Conservation (phyloP, 1,140 invertebrate species). For the Matsumurasca onukii region DNA sequence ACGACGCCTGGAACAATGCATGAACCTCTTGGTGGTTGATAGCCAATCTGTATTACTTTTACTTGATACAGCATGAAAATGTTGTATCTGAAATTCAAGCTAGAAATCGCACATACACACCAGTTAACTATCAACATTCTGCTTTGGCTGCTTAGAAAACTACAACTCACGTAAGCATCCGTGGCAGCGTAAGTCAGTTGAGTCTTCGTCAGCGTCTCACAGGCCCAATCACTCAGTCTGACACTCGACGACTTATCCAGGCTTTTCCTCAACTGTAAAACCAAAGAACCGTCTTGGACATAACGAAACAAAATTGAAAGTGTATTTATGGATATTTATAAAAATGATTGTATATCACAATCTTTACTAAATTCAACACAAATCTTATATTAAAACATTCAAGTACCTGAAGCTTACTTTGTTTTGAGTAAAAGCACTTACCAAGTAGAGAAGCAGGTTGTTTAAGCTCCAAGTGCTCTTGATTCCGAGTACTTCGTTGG, state of each 20-base stretch:
- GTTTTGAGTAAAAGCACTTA: neutral
- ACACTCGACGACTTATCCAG: conserved; percentile 59
- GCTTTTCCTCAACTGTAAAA: conserved; percentile 50
- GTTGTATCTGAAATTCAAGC: neutral
- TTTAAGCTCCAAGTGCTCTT: neutral
- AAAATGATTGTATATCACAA: neutral
- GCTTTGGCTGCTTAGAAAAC: neutral
- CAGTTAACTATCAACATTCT: neutral
- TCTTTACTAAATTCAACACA: neutral
- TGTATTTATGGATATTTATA: neutral
- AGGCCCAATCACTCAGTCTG: conserved; percentile 62
- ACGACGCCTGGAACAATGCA: conserved; percentile 33
- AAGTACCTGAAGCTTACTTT: neutral
- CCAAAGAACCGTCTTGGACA: neutral
- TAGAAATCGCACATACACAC: neutral
- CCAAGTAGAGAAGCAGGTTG: neutral
- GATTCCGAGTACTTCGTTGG: neutral
- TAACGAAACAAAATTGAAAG: neutral
- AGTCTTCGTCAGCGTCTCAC: conserved; percentile 54
- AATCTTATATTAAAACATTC: neutral
- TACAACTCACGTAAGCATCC: conserved; percentile 62
- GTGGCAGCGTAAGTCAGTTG: conserved; percentile 63
- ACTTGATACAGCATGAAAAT: neutral
- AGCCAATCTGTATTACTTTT: neutral
- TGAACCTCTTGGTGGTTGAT: neutral